phyloP scores from a whole-genome alignment of 2,888 invertebrate genomes.

The Drosophila nigricruria region DNA sequence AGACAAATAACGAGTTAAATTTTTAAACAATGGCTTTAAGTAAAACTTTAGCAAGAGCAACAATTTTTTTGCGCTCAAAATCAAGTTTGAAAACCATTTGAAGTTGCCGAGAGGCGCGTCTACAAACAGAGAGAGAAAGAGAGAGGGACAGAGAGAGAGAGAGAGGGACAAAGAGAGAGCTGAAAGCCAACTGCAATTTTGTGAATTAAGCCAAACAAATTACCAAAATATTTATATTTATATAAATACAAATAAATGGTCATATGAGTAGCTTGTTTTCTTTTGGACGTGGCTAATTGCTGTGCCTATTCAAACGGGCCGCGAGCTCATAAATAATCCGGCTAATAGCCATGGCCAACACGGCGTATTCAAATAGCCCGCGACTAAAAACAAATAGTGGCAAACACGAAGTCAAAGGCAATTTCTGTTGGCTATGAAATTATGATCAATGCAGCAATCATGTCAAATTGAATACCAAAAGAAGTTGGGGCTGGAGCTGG shows the following conservation, averaged over 20 bases:
- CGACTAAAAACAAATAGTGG: constrained; percentile 36
- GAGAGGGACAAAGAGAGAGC: neutral
- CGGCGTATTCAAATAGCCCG: constrained; percentile 49
- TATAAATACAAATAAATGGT: constrained; percentile 19
- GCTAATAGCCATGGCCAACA: constrained; percentile 62
- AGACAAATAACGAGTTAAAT: constrained; percentile 52
- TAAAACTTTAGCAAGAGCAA: neutral
- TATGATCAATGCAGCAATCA: constrained; percentile 80
- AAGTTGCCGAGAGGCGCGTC: constrained; percentile 36
- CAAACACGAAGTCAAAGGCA: neutral
- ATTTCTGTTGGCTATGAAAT: constrained; percentile 33
- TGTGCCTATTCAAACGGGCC: constrained; percentile 65
- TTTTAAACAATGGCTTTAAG: constrained; percentile 30
- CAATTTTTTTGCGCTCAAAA: constrained; percentile 24
- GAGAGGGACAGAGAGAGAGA: neutral
- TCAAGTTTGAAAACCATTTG: constrained; percentile 25
- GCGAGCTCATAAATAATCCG: constrained; percentile 68
- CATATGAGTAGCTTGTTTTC: constrained; percentile 22
- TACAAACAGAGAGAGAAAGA: neutral
- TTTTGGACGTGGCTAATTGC: constrained; percentile 61
- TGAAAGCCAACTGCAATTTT: constrained; percentile 26
- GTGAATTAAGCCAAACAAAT: constrained; percentile 19
- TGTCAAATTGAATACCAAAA: constrained; percentile 74
- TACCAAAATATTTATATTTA: constrained; percentile 3
- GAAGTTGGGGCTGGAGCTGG: neutral